Evolutionary conservation across 2,797 vertebrate species (phyloP), one percentile per base, ranked within the genome.

Genomic region (Limosa lapponica): DNA sequence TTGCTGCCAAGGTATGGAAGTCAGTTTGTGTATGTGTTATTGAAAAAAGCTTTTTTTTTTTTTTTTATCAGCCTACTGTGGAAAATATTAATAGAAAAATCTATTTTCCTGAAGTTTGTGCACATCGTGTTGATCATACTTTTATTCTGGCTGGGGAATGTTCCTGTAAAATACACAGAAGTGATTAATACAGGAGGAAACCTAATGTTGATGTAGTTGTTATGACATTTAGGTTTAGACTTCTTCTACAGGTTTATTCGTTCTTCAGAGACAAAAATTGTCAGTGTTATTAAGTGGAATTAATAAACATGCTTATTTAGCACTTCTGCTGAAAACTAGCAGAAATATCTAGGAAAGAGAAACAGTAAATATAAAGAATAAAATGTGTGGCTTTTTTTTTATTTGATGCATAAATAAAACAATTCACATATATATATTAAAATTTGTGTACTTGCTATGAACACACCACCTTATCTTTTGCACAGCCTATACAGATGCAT

Each of bases 1-100:
- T 99, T 83, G 99, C 99, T 37, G 99, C 99, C 90, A 99, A 99
- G 99, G 99, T 99, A 98, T 95, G 98, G 18, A 93, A 94, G 28
- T 69, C 18, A 36, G 11, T 94, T 83, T 73, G 30, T 51, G 49
- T 52, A 66, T 48, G 8, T 71, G 9, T 34, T 75, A 24, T 0
- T 69, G 43, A 46, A 24, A 78, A 86, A 71, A 44, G 1, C 2
- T 44, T 19, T 12, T 37, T 30, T 23, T 36, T 74, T 34, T 51
- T 43, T 54, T 30, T 41, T 14, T n/a, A 48, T 64, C 18, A 36
- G 6, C 15, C 18, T 48, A 1, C 22, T 34, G 6, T 81, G 52
- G 44, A 78, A 89, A 78, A 75, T 24, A 5, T 36, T 71, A 83
- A 46, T 75, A 34, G 58, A 52, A 88, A 67, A 74, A 39, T 83